Percentiles rank a stretch among this genome's conserved stretches.
Evolutionary conservation across 1,140 invertebrate genomes (phyloP).

Genomic region (Halesus radiatus): DNA sequence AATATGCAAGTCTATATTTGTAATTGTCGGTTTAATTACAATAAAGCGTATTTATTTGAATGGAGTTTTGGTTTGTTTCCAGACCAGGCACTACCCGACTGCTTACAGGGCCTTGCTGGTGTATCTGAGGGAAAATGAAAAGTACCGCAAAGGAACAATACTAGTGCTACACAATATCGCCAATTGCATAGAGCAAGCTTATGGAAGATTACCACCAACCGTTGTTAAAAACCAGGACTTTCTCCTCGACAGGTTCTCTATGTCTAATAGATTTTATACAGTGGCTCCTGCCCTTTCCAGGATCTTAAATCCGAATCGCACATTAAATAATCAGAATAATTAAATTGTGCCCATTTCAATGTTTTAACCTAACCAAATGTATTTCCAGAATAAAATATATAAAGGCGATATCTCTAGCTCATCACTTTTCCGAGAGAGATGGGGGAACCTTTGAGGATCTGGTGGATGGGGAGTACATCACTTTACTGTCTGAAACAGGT

Average conservation of each 20-base stretch:
- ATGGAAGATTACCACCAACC: not conserved
- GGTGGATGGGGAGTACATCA: slow-evolving; percentile 50
- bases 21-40: too few relatives aligned
- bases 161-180: slow-evolving; percentile 27
- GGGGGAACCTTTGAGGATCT: slow-evolving; percentile 49
- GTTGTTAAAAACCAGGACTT: not conserved
- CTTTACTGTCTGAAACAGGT: slow-evolving; percentile 35
- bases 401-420: not conserved
- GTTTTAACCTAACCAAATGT: not conserved
- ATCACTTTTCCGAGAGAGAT: slow-evolving; percentile 48
- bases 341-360: not conserved
- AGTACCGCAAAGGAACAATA: not conserved
- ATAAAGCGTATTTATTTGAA: not conserved
- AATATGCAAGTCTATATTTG: too few relatives aligned
- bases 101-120: not conserved
- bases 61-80: not conserved
- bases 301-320: not conserved
- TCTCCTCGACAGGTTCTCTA: not conserved
- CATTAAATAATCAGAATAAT: not conserved
- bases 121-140: not conserved
- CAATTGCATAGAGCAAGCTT: slow-evolving; percentile 32
- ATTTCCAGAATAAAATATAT: slow-evolving; percentile 22
- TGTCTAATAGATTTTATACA: too few relatives aligned
- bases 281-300: too few relatives aligned
- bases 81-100: slow-evolving; percentile 17